phyloP scores from a whole-genome alignment of 2,797 vertebrate species.

The Megaceryle alcyon region DNA sequence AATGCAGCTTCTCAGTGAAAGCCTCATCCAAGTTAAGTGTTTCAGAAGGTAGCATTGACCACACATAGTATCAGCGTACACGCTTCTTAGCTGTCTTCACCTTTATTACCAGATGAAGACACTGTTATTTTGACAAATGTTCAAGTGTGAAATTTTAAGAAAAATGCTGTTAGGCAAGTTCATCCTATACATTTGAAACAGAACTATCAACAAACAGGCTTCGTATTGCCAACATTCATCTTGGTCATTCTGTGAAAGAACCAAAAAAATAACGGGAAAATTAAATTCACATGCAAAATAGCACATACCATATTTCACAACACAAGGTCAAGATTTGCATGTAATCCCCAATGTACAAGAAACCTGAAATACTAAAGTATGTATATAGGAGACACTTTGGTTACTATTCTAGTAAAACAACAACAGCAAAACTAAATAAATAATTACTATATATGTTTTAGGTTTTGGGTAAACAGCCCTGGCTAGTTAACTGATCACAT shows the following conservation, averaged over 20 bases:
- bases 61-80: not conserved
- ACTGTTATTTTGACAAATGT: not conserved
- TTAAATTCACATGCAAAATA: not conserved
- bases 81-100: not conserved
- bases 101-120: not conserved
- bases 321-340: not conserved
- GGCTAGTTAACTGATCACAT: not conserved
- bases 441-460: not conserved
- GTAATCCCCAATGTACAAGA: not conserved
- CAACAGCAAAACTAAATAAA: not conserved
- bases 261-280: not conserved
- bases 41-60: not conserved
- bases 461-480: not conserved
- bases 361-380: not conserved
- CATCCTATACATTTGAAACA: not conserved
- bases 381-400: not conserved
- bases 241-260: not conserved
- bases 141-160: not conserved
- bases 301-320: not conserved
- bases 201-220: not conserved
- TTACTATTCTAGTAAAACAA: not conserved
- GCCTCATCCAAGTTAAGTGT: not conserved
- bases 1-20: not conserved
- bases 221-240: not conserved
- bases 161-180: not conserved